Evolutionary conservation across 1,140 invertebrate species (phyloP), one percentile per base, ranked within the genome.

Genomic region (Caenorhabditis briggsae): DNA sequence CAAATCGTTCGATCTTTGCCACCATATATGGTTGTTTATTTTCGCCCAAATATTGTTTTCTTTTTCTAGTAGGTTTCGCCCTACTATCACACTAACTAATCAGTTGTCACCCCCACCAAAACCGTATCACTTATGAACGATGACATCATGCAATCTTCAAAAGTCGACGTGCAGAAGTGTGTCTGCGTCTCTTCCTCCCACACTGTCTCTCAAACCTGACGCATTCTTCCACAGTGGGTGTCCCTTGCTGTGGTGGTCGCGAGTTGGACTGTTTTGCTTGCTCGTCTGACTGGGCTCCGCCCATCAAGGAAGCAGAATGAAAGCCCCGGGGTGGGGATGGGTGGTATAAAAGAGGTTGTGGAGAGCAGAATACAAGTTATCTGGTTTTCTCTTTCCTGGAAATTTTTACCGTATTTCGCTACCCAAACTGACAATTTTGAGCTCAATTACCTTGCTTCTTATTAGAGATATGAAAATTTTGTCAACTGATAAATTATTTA

Each of bases 101-200:
- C 64, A 46, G 16, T 70, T 43, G 14, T 43, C 33, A 25, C 33
- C 18, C 12, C n/a, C n/a, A n/a, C n/a, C n/a, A n/a, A n/a, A n/a
- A n/a, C n/a, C 70, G 23, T 78, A 78, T 50, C 46, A 78, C 64
- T n/a, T 9, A 33, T 18, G n/a, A 20, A 25, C 41, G 61, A 70
- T 78, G 70, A 78, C 46, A 78, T 78, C 70, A 78, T 50, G 33
- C 61, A 70, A 70, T 70, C 64, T 70, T 70, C 41, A 70, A 70
- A 70, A 70, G 64, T 70, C 41, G 11, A 41, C 61, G 23, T 41
- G 33, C 61, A 64, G 61, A 33, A 11, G 11, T 1, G 33, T 2
- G 20, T 25, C 65, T 50, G 70, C 46, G 43, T 50, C 70, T 78
- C 46, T 78, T 14, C 11, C 6, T 78, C 46, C 53, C 46, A 50